These are phyloP conservation scores for Alcedo atthis DNA, from an alignment of 2,797 vertebrate genomes.

Conservation along the genomic window DNA sequence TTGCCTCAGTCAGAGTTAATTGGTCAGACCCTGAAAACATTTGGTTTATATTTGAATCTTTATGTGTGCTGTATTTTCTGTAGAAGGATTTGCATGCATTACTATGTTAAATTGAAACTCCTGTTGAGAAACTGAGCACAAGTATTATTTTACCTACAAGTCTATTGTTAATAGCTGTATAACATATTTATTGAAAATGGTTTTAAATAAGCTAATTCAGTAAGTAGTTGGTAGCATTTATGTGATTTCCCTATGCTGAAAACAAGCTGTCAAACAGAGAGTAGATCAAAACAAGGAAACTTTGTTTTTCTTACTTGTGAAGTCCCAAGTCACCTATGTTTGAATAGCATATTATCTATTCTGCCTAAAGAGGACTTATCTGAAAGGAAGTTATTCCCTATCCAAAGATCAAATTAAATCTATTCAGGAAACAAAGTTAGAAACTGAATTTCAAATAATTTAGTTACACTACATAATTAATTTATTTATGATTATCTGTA, in stretches of 20 bases:
- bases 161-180: not conserved
- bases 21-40: not conserved
- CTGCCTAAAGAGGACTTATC: constrained; percentile 48
- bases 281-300: constrained; percentile 41
- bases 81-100: not conserved
- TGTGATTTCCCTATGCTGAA: constrained; percentile 18
- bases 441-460: constrained; percentile 80
- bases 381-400: constrained; percentile 65
- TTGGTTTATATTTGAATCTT: not conserved
- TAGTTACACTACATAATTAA: constrained; percentile 78
- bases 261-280: constrained; percentile 13
- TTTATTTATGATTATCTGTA: constrained; percentile 62
- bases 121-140: not conserved
- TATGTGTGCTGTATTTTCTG: not conserved
- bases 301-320: constrained; percentile 7
- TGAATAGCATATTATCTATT: constrained; percentile 48
- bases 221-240: constrained; percentile 30
- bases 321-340: constrained; percentile 45
- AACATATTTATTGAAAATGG: not conserved
- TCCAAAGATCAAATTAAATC: constrained; percentile 67
- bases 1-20: not conserved
- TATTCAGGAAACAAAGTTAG: constrained; percentile 73
- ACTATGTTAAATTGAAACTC: not conserved
- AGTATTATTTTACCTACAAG: not conserved
- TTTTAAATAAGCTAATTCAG: constrained; percentile 57